A percentile compares a stretch with the other conserved stretches of the same genome.
These are phyloP conservation scores for Raja brachyura DNA, from an alignment of 2,113 vertebrate genomes.

Conservation along the genomic window DNA sequence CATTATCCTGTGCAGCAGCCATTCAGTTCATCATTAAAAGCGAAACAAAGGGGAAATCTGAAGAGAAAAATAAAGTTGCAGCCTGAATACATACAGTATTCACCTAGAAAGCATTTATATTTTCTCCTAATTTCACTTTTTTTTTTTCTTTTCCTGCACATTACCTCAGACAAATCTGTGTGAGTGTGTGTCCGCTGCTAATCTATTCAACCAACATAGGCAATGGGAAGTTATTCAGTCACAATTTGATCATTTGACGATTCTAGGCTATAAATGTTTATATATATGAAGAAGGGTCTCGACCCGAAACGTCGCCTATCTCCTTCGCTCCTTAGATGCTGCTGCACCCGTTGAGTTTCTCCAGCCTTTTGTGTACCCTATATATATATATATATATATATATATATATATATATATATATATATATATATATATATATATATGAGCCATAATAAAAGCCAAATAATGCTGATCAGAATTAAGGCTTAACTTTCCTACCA, in stretches of 20 bases:
- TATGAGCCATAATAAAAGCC: too few relatives aligned
- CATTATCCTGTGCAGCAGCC: conserved; percentile 41
- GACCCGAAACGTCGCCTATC: too few relatives aligned
- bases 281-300: too few relatives aligned
- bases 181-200: background rate
- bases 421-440: too few relatives aligned
- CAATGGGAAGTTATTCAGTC: background rate
- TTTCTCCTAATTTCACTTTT: background rate
- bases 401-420: too few relatives aligned
- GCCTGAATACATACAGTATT: conserved; percentile 45
- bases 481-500: background rate
- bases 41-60: conserved; percentile 52
- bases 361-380: too few relatives aligned
- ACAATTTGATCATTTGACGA: conserved; percentile 22
- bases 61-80: conserved; percentile 49
- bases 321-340: too few relatives aligned
- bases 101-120: conserved; percentile 35
- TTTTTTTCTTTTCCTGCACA: background rate
- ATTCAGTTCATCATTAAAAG: conserved; percentile 56
- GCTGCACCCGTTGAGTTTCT: too few relatives aligned
- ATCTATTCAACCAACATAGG: background rate
- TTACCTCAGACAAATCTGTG: background rate
- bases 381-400: too few relatives aligned
- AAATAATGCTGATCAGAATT: background rate
- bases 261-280: conserved; percentile 29